A percentile compares a stretch with the other conserved stretches of the same genome.
These are phyloP conservation scores for Crioceris asparagi DNA, from an alignment of 2,888 invertebrate genomes.

Conservation along the genomic window DNA sequence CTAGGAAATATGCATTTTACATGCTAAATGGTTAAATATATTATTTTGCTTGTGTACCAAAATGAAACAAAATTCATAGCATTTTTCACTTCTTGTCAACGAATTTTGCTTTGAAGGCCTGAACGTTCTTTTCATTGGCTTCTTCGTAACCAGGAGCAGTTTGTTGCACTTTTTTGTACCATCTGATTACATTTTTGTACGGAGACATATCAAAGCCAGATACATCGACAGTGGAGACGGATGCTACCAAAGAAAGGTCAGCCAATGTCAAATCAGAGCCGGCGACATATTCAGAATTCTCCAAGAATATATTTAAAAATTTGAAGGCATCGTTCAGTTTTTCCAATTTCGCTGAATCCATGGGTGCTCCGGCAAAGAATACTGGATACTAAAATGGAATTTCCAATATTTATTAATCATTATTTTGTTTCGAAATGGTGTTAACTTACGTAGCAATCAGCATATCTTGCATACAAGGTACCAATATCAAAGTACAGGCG, in stretches of 20 bases:
- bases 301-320: constrained; percentile 61
- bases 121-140: constrained; percentile 31
- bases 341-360: constrained; percentile 54
- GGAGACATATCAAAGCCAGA: constrained; percentile 51
- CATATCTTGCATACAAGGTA: constrained; percentile 58
- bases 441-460: constrained; percentile 59
- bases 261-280: constrained; percentile 67
- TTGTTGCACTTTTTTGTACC: constrained; percentile 48
- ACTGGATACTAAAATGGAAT: constrained; percentile 31
- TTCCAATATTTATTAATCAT: no score
- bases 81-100: constrained; percentile 22
- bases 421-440: no score
- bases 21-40: no score
- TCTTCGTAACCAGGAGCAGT: constrained; percentile 48
- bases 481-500: constrained; percentile 72
- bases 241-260: constrained; percentile 58
- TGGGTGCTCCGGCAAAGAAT: constrained; percentile 37
- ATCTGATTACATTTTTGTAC: constrained; percentile 55
- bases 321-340: constrained; percentile 58
- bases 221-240: constrained; percentile 60
- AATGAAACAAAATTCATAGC: no score
- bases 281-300: constrained; percentile 57
- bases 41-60: no score
- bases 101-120: constrained; percentile 29
- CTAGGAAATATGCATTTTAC: no score